Base-by-base conservation (phyloP, 2,797 vertebrate species). In the Oophaga sylvatica region DNA sequence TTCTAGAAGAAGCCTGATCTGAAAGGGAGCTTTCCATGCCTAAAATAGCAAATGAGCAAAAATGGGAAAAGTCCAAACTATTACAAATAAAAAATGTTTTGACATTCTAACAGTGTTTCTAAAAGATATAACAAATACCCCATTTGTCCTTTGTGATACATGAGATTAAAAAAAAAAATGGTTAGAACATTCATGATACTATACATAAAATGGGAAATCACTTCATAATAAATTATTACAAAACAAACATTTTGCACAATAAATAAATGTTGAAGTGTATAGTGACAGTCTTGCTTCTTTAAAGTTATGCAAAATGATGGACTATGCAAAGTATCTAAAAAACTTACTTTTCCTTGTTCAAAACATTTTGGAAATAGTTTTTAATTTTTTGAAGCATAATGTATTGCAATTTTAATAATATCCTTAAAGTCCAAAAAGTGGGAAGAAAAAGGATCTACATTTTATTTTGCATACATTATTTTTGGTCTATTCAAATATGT, bases 21-120 rank as follows among this genome's bases (percentile, higher is more conserved):
- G 75, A 77, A 45, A 73, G 41, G 45, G 20, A 73, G 41, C 13
- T 56, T 22, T 16, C 13, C 19, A 75, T 75, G 48, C 53, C 45
- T 48, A 56, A 20, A 48, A 48, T 75, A 75, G 10, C 71, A 22
- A 48, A 48, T 41, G 20, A 31, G 70, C 12, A 70, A 31, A 35
- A 70, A 70, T 26, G 68, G 9, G 1, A 71, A 71, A 71, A 71
- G 29, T 41, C 2, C 12, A 77, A 77, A 77, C 19, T 75, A 76
- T 53, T n/a, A 76, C 73, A 76, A 76, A 76, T 26, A 53, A 13
- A 10, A 76, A 76, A 75, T n/a, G 9, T 75, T 20, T 13, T 41
- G 10, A 20, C 78, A 80, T 80, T 80, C 15, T 53, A 35, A 41
- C 59, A 60, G 78, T 80, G 20, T 62, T 63, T 48, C 59, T 63